Evolutionary conservation across 2,888 invertebrate species (phyloP).

Genomic region (Pollenia angustigena): DNA sequence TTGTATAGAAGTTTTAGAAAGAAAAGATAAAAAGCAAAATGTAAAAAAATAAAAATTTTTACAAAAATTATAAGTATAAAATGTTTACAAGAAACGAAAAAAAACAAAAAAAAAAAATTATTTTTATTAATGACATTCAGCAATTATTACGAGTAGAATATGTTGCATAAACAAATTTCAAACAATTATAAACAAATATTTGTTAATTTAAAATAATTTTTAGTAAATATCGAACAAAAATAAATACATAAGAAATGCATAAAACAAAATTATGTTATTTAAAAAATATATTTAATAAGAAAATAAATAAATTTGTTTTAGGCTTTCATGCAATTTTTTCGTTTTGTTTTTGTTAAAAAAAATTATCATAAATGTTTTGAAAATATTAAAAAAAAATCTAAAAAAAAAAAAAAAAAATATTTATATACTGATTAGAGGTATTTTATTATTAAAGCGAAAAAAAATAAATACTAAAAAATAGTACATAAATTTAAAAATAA

Average conservation of each 20-base stretch:
- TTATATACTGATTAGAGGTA: constrained; percentile 73
- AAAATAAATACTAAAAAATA: constrained; percentile 73
- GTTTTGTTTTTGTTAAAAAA: constrained; percentile 53
- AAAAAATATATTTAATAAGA: constrained; percentile 67
- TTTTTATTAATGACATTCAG: constrained; percentile 73
- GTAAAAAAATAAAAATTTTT: constrained; percentile 1
- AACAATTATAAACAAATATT: constrained; percentile 34
- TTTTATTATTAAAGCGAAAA: constrained; percentile 58
- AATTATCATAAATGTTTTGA: constrained; percentile 74
- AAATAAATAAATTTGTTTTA: constrained; percentile 51
- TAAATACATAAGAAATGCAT: constrained; percentile 25
- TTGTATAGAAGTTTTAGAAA: constrained; percentile 3
- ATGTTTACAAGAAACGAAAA: constrained; percentile 12
- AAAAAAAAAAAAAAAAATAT: constrained; percentile 69
- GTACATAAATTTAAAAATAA: constrained; percentile 73
- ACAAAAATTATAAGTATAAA: constrained; percentile 19
- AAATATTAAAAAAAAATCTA: constrained; percentile 72
- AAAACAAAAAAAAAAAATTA: constrained; percentile 17
- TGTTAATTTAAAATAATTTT: neutral
- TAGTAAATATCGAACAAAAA: constrained; percentile 21
- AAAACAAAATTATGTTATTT: constrained; percentile 71
- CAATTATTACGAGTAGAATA: constrained; percentile 59
- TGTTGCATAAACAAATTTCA: constrained; percentile 54
- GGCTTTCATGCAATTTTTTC: constrained; percentile 72
- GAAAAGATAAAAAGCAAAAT: neutral